These are phyloP conservation scores for Triops longicaudatus DNA, from an alignment of 1,140 invertebrate genomes.

Conservation along the genomic window DNA sequence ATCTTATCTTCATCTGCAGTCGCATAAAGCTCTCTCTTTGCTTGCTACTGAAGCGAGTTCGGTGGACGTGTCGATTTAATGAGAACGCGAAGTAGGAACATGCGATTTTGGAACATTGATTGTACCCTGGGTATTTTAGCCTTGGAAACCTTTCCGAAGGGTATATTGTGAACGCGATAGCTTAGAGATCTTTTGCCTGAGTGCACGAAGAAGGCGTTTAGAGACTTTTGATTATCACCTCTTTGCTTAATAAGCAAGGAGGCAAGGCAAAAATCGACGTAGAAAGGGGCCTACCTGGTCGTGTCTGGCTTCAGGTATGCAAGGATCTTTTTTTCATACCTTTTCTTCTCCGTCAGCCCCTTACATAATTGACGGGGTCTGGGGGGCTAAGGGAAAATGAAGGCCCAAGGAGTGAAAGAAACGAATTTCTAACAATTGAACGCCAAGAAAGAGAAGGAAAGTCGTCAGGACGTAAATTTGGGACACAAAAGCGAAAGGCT, in stretches of 20 bases:
- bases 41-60: neutral
- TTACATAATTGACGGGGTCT: neutral
- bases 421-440: neutral
- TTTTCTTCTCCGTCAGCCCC: neutral
- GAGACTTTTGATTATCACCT: slow-evolving; percentile 15
- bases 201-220: neutral
- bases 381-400: neutral
- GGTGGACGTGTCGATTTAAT: neutral
- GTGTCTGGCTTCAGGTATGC: slow-evolving; percentile 1
- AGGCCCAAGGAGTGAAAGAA: neutral
- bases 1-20: neutral
- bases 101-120: neutral
- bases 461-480: neutral
- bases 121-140: too few relatives aligned
- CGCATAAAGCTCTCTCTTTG: neutral
- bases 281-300: neutral
- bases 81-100: neutral
- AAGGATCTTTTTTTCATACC: neutral
- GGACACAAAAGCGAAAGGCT: neutral
- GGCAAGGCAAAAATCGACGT: neutral
- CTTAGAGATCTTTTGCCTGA: neutral
- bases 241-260: neutral
- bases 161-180: too few relatives aligned
- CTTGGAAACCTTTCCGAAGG: too few relatives aligned
- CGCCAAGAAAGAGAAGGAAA: neutral